Evolutionary conservation across 2,888 invertebrate genomes (phyloP).

Genomic region (Cyclophora punctaria): DNA sequence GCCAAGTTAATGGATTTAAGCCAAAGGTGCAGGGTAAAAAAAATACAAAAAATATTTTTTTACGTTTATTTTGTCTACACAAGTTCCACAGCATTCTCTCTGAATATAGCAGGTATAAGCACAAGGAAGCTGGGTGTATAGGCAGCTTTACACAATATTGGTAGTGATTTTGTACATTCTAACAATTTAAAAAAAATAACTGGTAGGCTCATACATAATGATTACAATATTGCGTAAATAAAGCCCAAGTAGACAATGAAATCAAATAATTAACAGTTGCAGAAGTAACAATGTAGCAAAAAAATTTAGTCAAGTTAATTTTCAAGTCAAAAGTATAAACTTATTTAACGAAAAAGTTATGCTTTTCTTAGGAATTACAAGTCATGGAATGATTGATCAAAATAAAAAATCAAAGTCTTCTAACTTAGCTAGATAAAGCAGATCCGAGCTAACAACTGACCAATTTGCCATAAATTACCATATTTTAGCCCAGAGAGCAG

Average conservation of each 20-base stretch:
- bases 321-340: not conserved
- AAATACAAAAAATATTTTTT: too few species aligned
- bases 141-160: conserved; percentile 42
- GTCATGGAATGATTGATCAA: conserved; percentile 2
- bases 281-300: conserved; percentile 3
- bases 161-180: not conserved
- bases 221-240: conserved; percentile 32
- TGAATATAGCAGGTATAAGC: conserved; percentile 63
- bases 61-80: too few species aligned
- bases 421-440: conserved; percentile 7
- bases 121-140: conserved; percentile 56
- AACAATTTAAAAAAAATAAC: too few species aligned
- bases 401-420: conserved; percentile 7
- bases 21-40: too few species aligned
- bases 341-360: not conserved
- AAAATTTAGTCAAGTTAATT: not conserved
- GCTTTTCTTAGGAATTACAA: not conserved
- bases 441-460: conserved; percentile 6
- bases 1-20: too few species aligned
- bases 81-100: conserved; percentile 51
- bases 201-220: too few species aligned
- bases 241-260: conserved; percentile 18
- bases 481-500: not conserved
- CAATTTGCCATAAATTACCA: conserved; percentile 10
- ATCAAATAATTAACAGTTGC: not conserved